Evolutionary conservation across 2,888 invertebrate species (phyloP), one percentile per base, ranked within the genome.

Genomic region (Actias luna): DNA sequence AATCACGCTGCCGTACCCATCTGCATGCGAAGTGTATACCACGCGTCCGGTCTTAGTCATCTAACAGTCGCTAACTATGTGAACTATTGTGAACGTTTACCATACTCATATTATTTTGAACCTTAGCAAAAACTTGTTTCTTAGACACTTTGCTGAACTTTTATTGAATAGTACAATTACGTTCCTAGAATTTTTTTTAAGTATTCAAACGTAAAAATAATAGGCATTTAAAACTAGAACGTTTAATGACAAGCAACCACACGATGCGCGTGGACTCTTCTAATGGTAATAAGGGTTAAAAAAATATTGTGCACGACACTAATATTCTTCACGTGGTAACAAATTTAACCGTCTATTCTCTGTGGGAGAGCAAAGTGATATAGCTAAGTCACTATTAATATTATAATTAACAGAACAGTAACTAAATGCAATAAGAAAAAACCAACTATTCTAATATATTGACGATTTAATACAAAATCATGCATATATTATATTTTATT

Each of bases 1-100:
- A 85, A 91, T 87, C 88, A 87, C 84, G 85, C 69, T 71, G 77
- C 70, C 67, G 68, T 71, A 76, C 76, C 80, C 83, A 90, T 90
- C 89, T 87, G 87, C 89, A 91, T 91, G 92, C 88, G 79, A 75
- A 76, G 72, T 73, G 83, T 80, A 79, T 74, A 75, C 76, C 73
- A 71, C 77, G 88, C 91, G 89, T 92, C 92, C 92, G 92, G 91
- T 85, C 82, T 85, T 89, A 88, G 88, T 89, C 89, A 88, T 87
- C 84, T 85, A 79, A 82, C 83, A 80, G 75, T 82, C 79, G 78
- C 77, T 82, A 78, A 80, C 83, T 83, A 81, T 84, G 82, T 78
- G 81, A 82, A 79, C 72, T 76, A 73, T 72, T 64, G 72, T 72
- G 69, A 65, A 68, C 69, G 74, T 77, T 79, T 77, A 80, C 76